Evolutionary conservation across 2,797 vertebrate genomes (phyloP).

Genomic region (Muscicapa striata): DNA sequence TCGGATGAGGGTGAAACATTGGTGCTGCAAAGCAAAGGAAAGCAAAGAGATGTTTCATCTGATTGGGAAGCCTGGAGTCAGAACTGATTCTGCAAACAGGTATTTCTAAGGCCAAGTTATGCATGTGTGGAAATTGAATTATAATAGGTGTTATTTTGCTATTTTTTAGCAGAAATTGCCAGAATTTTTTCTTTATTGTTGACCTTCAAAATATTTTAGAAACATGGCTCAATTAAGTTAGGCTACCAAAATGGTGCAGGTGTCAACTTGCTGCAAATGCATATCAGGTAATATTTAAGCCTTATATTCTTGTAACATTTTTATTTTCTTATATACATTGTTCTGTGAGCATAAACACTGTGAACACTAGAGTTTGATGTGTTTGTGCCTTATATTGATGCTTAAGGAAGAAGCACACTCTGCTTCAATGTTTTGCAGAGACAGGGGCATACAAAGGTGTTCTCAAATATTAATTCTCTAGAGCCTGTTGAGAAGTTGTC

Average conservation of each 20-base stretch:
- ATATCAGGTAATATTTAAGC: neutral
- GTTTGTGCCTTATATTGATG: neutral
- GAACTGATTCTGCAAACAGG: neutral
- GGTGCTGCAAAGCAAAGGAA: neutral
- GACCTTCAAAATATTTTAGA: neutral
- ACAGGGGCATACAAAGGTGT: neutral
- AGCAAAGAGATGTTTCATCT: neutral
- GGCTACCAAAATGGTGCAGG: neutral
- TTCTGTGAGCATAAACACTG: neutral
- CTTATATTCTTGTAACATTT: neutral
- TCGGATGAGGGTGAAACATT: neutral
- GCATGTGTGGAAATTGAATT: neutral
- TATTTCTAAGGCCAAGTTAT: neutral
- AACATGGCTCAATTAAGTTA: neutral
- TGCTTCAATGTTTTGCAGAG: neutral
- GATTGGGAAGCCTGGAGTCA: neutral
- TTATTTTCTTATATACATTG: neutral
- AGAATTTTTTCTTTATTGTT: neutral
- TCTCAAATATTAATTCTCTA: neutral
- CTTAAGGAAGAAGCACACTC: neutral
- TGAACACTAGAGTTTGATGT: neutral
- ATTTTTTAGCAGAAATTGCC: neutral
- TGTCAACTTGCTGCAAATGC: neutral
- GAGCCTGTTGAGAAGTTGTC: neutral
- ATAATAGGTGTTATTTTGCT: conserved; percentile 1